Evolutionary conservation across 2,888 invertebrate genomes (phyloP).

Genomic region (Philhelius pedissequus): DNA sequence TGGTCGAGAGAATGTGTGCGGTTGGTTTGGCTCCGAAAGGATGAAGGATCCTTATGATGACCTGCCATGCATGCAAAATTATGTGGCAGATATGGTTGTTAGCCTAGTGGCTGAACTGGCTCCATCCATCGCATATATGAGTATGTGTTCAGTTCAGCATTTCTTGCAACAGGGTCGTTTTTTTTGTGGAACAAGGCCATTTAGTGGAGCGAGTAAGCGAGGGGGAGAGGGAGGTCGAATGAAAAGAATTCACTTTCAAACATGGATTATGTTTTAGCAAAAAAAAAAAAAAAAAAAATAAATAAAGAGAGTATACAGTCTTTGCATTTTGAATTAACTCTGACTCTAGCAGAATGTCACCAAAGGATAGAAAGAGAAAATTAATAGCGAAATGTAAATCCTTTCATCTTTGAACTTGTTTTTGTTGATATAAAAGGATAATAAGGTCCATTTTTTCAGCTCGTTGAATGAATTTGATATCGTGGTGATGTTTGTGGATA

Average conservation of each 20-base stretch:
- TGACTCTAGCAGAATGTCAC: background rate
- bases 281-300: background rate
- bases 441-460: background rate
- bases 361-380: slow-evolving; percentile 2
- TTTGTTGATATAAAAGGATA: slow-evolving; percentile 9
- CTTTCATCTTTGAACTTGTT: slow-evolving; percentile 38
- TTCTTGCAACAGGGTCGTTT: slow-evolving; percentile 26
- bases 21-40: slow-evolving; percentile 43
- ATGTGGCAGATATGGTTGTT: slow-evolving; percentile 28
- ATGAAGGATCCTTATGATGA: slow-evolving; percentile 64
- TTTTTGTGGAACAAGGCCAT: slow-evolving; percentile 56
- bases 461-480: background rate
- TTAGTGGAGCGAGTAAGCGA: slow-evolving; percentile 23
- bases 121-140: background rate
- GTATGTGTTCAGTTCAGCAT: slow-evolving; percentile 28
- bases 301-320: slow-evolving; percentile 6
- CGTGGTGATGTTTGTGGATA: background rate
- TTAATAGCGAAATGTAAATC: slow-evolving; percentile 21
- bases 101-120: slow-evolving; percentile 10
- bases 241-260: slow-evolving; percentile 38
- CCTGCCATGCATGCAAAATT: slow-evolving; percentile 63
- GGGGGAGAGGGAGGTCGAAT: slow-evolving; percentile 4
- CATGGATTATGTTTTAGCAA: background rate
- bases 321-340: slow-evolving; percentile 45
- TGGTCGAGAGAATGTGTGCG: slow-evolving; percentile 35